Evolutionary conservation across 2,113 vertebrate species (phyloP).

Genomic region (Ellobius talpinus): DNA sequence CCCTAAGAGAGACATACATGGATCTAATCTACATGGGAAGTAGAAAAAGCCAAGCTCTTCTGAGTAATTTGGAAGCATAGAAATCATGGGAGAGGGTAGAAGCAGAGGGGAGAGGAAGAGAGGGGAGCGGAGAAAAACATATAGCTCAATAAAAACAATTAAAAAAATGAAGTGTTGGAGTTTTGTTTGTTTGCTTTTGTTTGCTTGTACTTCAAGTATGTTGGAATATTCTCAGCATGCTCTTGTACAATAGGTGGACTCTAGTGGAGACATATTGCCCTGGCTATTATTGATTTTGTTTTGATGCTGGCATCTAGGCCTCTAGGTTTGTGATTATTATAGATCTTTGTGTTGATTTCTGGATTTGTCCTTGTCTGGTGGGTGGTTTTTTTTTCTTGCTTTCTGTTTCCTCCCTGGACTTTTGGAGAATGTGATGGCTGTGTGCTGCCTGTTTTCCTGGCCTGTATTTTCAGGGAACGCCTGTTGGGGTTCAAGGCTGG

Average conservation of each 20-base stretch:
- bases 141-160: too few relatives aligned
- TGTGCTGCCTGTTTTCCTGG: not conserved
- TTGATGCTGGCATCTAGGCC: not conserved
- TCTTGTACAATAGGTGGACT: not conserved
- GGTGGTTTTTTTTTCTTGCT: not conserved
- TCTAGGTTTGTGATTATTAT: not conserved
- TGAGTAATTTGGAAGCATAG: too few relatives aligned
- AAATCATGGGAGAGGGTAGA: too few relatives aligned
- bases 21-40: too few relatives aligned
- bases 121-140: too few relatives aligned
- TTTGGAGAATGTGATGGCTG: not conserved
- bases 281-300: not conserved
- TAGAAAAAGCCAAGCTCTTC: too few relatives aligned
- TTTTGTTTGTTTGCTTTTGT: too few relatives aligned
- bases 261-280: not conserved
- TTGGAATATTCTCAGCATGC: not conserved
- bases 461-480: not conserved
- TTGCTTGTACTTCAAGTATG: not conserved
- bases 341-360: not conserved
- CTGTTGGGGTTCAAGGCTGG: not conserved
- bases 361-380: not conserved
- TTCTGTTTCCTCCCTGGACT: not conserved
- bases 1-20: too few relatives aligned
- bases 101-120: too few relatives aligned
- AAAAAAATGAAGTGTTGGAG: not conserved